Percentiles rank a stretch among this genome's conserved stretches.
These are phyloP conservation scores for Caenorhabditis uteleia DNA, from an alignment of 2,888 invertebrate genomes.

Conservation along the genomic window DNA sequence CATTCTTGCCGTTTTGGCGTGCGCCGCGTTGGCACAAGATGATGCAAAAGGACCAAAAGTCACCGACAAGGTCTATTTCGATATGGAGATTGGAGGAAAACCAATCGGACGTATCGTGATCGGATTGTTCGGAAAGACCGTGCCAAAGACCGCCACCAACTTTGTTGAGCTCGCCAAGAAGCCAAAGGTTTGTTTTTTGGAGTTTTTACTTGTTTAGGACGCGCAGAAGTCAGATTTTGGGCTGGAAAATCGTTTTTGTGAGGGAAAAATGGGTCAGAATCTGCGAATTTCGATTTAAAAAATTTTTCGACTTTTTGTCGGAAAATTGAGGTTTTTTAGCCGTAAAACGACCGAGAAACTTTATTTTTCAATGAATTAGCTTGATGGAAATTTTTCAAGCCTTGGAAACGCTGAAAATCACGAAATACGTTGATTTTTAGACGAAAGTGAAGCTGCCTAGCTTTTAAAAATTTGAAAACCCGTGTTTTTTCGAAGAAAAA, in stretches of 20 bases:
- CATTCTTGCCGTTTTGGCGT: background rate
- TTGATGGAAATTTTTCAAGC: too few species aligned
- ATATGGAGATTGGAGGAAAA: conserved; percentile 80
- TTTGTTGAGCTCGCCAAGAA: conserved; percentile 81
- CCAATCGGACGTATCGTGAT: conserved; percentile 81
- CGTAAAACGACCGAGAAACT: too few species aligned
- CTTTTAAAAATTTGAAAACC: background rate
- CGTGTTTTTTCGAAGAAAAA: background rate
- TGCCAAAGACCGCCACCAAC: conserved; percentile 85
- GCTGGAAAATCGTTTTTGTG: background rate
- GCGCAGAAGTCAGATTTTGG: too few species aligned
- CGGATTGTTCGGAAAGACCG: conserved; percentile 86
- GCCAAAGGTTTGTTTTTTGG: conserved; percentile 52
- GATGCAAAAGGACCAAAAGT: conserved; percentile 68
- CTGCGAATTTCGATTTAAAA: too few species aligned
- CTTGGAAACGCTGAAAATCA: too few species aligned
- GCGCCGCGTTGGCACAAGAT: conserved; percentile 18
- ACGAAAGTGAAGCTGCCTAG: background rate
- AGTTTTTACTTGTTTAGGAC: background rate
- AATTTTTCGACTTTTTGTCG: background rate
- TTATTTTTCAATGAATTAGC: too few species aligned
- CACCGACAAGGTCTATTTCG: conserved; percentile 76
- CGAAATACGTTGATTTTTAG: background rate
- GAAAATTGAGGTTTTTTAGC: too few species aligned
- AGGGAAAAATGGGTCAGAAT: too few species aligned